Evolutionary conservation across 1,140 invertebrate genomes (phyloP).

Genomic region (Leptinotarsa undecemlineata): DNA sequence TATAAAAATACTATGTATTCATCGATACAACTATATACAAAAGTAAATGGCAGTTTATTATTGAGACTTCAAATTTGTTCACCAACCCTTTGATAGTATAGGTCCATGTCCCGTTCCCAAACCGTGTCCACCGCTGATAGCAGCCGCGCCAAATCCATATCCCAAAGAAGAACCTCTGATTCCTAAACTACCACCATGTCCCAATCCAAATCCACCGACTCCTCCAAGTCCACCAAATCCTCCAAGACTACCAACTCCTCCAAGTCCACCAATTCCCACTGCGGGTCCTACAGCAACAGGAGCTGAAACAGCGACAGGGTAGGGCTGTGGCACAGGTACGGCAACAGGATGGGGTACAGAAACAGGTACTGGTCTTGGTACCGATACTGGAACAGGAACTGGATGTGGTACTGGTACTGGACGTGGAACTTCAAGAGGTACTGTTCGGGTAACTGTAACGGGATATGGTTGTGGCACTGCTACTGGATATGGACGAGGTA

Average conservation of each 20-base stretch:
- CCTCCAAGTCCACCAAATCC: background rate
- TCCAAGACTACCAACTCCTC: background rate
- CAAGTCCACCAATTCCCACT: constrained; percentile 19
- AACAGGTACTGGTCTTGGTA: constrained; percentile 41
- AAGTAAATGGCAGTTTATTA: background rate
- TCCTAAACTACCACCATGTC: background rate
- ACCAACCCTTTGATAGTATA: constrained; percentile 9
- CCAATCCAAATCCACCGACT: background rate
- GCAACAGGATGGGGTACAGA: constrained; percentile 25
- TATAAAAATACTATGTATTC: background rate
- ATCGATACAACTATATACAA: background rate
- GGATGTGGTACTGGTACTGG: constrained; percentile 35
- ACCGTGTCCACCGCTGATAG: background rate
- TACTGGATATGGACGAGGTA: constrained; percentile 45
- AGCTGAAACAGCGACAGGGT: constrained; percentile 38
- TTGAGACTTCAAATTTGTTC: background rate
- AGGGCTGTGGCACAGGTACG: constrained; percentile 38
- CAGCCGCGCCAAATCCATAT: background rate
- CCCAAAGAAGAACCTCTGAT: background rate
- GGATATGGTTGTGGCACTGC: constrained; percentile 44
- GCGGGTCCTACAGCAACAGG: constrained; percentile 20
- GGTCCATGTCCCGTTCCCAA: constrained; percentile 8
- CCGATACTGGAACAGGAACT: constrained; percentile 40
- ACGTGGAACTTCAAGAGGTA: constrained; percentile 39
- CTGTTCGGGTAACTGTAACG: constrained; percentile 35